These are phyloP conservation scores for Varecia variegata DNA, from an alignment of 2,797 vertebrate species.

Conservation along the genomic window DNA sequence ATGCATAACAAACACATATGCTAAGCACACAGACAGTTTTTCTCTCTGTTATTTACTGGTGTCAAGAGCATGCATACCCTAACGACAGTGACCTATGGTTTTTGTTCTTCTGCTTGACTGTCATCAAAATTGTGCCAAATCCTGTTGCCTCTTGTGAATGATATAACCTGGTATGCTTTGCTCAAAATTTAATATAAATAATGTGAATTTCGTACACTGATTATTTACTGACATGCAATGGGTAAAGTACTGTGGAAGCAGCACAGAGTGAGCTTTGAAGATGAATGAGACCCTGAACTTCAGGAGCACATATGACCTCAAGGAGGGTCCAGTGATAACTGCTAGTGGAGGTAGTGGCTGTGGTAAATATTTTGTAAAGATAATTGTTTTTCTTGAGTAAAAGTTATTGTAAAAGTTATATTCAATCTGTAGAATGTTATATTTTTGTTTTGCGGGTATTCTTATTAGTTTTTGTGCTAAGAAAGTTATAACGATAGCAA, in stretches of 20 bases:
- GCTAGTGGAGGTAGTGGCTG: not conserved
- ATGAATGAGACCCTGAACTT: not conserved
- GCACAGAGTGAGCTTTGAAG: not conserved
- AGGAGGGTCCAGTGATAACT: not conserved
- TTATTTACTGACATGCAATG: not conserved
- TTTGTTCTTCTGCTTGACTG: not conserved
- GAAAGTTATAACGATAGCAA: not conserved
- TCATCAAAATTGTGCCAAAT: not conserved
- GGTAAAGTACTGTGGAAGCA: not conserved
- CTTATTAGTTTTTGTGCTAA: not conserved
- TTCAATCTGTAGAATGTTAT: not conserved
- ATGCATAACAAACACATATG: not conserved
- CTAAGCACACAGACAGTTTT: not conserved
- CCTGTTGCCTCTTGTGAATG: not conserved
- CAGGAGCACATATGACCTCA: not conserved
- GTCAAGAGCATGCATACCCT: not conserved
- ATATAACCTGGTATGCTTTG: not conserved
- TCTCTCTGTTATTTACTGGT: not conserved
- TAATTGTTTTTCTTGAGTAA: not conserved
- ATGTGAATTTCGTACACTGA: not conserved
- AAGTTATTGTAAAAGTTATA: not conserved
- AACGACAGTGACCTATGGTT: not conserved
- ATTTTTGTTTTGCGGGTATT: not conserved
- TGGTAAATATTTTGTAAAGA: not conserved
- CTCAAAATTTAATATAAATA: not conserved